phyloP scores from a whole-genome alignment of 1,140 invertebrate genomes.

The Mamestra configurata region DNA sequence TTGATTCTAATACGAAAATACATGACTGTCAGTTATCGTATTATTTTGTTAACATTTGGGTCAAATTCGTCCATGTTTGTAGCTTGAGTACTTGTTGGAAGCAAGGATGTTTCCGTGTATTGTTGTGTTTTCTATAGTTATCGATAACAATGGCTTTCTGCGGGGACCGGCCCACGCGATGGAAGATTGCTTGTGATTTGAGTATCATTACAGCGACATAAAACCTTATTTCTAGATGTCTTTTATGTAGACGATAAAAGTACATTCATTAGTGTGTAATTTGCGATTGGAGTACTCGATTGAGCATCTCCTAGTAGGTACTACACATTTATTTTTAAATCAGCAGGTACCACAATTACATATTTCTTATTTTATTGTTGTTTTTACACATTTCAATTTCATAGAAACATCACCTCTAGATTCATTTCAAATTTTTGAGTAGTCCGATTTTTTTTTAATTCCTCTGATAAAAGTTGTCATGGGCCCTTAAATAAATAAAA shows the following conservation, averaged over 20 bases:
- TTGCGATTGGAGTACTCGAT: too few relatives aligned
- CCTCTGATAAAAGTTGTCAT: too few relatives aligned
- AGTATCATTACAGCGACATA: background rate
- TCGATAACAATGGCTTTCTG: background rate
- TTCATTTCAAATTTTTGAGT: too few relatives aligned
- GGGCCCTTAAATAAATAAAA: too few relatives aligned
- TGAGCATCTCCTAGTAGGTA: too few relatives aligned
- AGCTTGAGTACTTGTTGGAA: background rate
- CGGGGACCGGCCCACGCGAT: background rate
- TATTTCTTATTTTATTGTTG: too few relatives aligned
- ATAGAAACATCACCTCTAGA: too few relatives aligned
- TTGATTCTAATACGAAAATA: background rate
- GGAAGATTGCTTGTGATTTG: background rate
- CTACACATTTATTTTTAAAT: too few relatives aligned
- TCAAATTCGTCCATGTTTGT: background rate
- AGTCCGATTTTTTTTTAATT: too few relatives aligned
- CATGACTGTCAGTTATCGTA: background rate
- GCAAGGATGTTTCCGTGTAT: background rate
- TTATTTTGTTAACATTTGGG: background rate
- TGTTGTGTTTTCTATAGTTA: constrained; percentile 15
- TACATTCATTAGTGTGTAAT: too few relatives aligned
- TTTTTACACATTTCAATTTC: too few relatives aligned
- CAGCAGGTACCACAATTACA: too few relatives aligned
- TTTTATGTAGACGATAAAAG: background rate
- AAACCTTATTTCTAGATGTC: background rate